These are phyloP conservation scores for Lepidochitona cinerea DNA, from an alignment of 2,888 invertebrate species.

Conservation along the genomic window DNA sequence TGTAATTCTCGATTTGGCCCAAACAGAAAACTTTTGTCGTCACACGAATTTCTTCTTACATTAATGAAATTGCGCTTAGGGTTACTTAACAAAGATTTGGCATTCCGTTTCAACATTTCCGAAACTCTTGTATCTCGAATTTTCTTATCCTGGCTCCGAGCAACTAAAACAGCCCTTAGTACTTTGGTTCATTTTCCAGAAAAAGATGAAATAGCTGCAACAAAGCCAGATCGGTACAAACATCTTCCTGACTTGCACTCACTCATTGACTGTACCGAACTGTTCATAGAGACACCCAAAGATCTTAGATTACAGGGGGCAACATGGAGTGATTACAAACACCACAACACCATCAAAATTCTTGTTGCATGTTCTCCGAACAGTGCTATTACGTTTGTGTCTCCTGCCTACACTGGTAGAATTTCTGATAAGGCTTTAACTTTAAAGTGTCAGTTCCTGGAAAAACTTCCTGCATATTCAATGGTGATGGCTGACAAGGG, in stretches of 20 bases:
- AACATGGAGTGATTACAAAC: slow-evolving; percentile 40
- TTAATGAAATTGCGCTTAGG: slow-evolving; percentile 6
- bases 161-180: slow-evolving; percentile 9
- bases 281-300: slow-evolving; percentile 29
- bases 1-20: slow-evolving; percentile 17
- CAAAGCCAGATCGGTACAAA: slow-evolving; percentile 22
- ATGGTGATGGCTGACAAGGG: slow-evolving; percentile 39
- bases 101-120: slow-evolving; percentile 25
- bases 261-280: slow-evolving; percentile 18
- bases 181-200: slow-evolving; percentile 18
- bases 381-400: slow-evolving; percentile 28
- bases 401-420: slow-evolving; percentile 30
- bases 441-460: slow-evolving; percentile 27
- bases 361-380: slow-evolving; percentile 32
- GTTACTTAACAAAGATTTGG: slow-evolving; percentile 15
- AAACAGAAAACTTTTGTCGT: slow-evolving; percentile 21
- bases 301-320: slow-evolving; percentile 24
- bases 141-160: slow-evolving; percentile 25
- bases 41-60: slow-evolving; percentile 26
- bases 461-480: slow-evolving; percentile 20
- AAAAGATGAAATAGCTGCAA: slow-evolving; percentile 17
- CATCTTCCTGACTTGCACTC: slow-evolving; percentile 21
- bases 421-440: slow-evolving; percentile 32
- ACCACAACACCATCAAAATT: slow-evolving; percentile 39
- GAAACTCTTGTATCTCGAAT: slow-evolving; percentile 20